Evolutionary conservation across 2,797 vertebrate species (phyloP), one percentile per base, ranked within the genome.

Genomic region (Lacerta bilineata): DNA sequence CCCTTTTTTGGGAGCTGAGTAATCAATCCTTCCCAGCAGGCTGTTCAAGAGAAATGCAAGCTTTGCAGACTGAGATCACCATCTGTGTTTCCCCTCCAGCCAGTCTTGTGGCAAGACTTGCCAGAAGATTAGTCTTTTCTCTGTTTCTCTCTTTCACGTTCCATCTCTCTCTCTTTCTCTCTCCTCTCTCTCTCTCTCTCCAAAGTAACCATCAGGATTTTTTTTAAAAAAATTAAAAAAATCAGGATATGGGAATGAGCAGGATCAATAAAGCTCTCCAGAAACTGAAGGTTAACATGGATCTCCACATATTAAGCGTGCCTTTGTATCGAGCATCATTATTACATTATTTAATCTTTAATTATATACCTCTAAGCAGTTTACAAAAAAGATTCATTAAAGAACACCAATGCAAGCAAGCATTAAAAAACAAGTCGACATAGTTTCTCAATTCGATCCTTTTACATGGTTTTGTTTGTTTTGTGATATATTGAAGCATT

Each of bases 11-110:
- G 83, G 83, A 92, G 90, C 8, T 0, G 7, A 55, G 83, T 66
- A 93, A 93, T 95, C 93, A 88, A 90, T 95, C 92, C 92, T 93
- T 84, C 88, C 91, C 93, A 83, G 92, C 93, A 94, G 83, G 91
- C 89, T 77, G n/a, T 0, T 0, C 84, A 77, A 91, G 39, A 39
- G 86, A 72, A 92, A 75, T 89, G 91, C 43, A 83, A 94, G 92
- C 84, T 59, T 61, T 88, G 82, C 88, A 93, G 82, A 71, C 90
- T 27, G 79, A 0, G 27, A 72, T 92, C 79, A 88, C 94, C 95
- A 88, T 92, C 89, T 93, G 93, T 46, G 91, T 33, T 43, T 84
- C 69, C 82, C 81, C 69, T 2, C 0, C 71, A 80, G 83, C 33
- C n/a, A 61, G 1, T 87, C 89, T 9, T 0, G 84, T 76, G 85